Evolutionary conservation across 2,888 invertebrate genomes (phyloP), one percentile per base, ranked within the genome.

Genomic region (Himalopsyche tibetana): DNA sequence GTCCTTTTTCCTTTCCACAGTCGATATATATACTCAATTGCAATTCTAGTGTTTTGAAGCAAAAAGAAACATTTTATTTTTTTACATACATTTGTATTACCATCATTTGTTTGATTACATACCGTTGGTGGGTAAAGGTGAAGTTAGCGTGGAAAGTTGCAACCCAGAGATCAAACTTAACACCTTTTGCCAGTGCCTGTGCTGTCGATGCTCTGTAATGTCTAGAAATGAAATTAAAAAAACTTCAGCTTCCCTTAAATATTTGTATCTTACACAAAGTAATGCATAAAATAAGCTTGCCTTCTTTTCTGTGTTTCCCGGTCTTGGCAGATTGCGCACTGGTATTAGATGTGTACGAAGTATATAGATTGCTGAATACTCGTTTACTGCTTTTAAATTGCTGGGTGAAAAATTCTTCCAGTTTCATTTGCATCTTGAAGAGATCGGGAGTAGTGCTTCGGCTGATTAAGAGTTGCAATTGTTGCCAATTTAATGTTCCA

Each of bases 371-470:
- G 88, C 96, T 96, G 91, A 99, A 97, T 5, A 98, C 98, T 3
- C 98, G 94, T 91, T 98, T 98, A 91, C 98, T 98, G 89, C 98
- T 98, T 91, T 98, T 98, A 91, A 99, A 98, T 93, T 99, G 99
- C 91, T 99, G 99, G 88, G 97, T 96, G 93, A 99, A 99, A 94
- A 99, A 99, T 92, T 99, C 98, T 90, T 98, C 98, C 55, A 99
- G 94, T 91, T 99, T 99, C 89, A 97, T 96, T 91, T 97, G 98
- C 97, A 99, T 99, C 93, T 99, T 99, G 82, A 99, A 93, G 87
- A 99, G 93, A 93, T 99, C 99, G 0, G 98, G 98, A 0, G 99
- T 99, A 1, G 99, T 99, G 82, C 98, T 98, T 91, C 98, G 97
- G 6, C 98, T 98, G 91, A 99, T 99, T 94, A 99, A 96, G 90